A percentile compares a stretch with the other conserved stretches of the same genome.
These are phyloP conservation scores for Gymnosoma rotundatum DNA, from an alignment of 2,888 invertebrate species.

Conservation along the genomic window DNA sequence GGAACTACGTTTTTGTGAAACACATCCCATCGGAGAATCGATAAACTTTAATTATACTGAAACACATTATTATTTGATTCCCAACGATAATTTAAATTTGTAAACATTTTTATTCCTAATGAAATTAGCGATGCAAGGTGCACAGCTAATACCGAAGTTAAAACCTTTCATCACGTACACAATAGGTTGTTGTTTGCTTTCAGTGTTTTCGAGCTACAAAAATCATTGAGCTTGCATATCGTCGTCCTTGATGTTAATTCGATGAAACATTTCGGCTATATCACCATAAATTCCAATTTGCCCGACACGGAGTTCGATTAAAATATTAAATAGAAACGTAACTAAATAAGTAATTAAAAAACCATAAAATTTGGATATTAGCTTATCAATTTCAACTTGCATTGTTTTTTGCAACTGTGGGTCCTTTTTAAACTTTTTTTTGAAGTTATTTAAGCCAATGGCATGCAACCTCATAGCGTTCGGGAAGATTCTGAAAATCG, in stretches of 20 bases:
- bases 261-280: constrained; percentile 51
- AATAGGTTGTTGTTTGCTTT: background rate
- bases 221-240: constrained; percentile 30
- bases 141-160: constrained; percentile 25
- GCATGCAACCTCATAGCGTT: constrained; percentile 47
- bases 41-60: too few species aligned
- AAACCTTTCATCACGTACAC: constrained; percentile 42
- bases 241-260: constrained; percentile 35
- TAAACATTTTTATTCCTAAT: constrained; percentile 7
- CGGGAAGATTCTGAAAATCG: constrained; percentile 33
- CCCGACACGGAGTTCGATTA: too few species aligned
- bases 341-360: too few species aligned
- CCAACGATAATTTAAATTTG: too few species aligned
- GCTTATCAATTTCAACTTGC: constrained; percentile 31
- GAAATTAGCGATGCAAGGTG: constrained; percentile 15
- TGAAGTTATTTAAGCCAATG: too few species aligned
- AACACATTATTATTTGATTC: too few species aligned
- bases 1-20: too few species aligned
- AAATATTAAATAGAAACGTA: background rate
- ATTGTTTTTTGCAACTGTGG: constrained; percentile 42
- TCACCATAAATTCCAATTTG: constrained; percentile 34
- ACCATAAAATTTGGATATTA: background rate
- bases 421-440: background rate
- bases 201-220: background rate
- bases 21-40: too few species aligned